Percentiles rank a stretch among this genome's conserved stretches.
phyloP scores from a whole-genome alignment of 2,113 vertebrate species.

The Telmatochromis sp. region DNA sequence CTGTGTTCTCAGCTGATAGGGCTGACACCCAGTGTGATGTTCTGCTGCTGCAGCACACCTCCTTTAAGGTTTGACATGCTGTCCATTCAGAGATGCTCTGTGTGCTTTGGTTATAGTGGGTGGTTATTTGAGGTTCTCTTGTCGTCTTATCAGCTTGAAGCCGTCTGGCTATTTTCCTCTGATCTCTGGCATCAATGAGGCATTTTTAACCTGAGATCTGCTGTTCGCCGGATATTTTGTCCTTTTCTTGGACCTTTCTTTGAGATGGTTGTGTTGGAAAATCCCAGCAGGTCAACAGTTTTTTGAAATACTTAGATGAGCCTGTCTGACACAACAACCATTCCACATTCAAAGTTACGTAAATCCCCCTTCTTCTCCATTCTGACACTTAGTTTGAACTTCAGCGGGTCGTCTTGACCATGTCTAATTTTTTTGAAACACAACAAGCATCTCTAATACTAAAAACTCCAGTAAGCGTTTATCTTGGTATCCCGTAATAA shows the following conservation, averaged over 20 bases:
- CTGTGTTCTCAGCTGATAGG: neutral
- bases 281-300: neutral
- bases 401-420: neutral
- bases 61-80: neutral
- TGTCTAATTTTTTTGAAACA: neutral
- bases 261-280: neutral
- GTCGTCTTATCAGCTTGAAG: neutral
- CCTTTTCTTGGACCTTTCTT: neutral
- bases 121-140: neutral
- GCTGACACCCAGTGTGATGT: neutral
- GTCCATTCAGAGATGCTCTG: neutral
- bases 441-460: neutral
- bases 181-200: neutral
- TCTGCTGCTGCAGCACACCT: neutral
- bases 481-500: neutral
- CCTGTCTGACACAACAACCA: neutral
- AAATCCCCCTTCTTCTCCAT: neutral
- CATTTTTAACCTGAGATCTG: neutral
- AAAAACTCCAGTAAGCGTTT: neutral
- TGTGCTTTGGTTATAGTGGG: neutral
- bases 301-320: neutral
- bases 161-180: neutral
- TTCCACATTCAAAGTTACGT: neutral
- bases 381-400: neutral
- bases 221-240: neutral